Evolutionary conservation across 2,888 invertebrate species (phyloP), one percentile per base, ranked within the genome.

Genomic region (Agrypnus murinus): DNA sequence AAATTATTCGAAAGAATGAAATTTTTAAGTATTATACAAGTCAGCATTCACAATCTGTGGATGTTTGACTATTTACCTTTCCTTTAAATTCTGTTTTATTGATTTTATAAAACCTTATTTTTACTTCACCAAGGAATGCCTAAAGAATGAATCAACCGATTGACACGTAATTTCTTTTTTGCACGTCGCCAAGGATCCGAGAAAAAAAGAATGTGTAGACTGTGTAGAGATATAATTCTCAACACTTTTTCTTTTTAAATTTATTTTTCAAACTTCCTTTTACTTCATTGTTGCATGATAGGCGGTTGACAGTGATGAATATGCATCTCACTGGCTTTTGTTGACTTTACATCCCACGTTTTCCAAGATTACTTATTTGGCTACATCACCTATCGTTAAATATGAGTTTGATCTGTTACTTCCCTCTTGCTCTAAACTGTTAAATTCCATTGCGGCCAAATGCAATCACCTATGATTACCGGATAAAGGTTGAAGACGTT

Each of bases 231-330:
- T 55, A 55, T 55, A 55, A 36, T 34, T 55, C 19, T 25, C 12
- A 19, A 31, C 50, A 31, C 50, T 50, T 50, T 50, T 50, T 50
- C 55, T 53, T 25, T 55, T 2, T 1, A 12, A 55, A 31, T 55
- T 36, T 31, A 36, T 55, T 55, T 55, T 55, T 55, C 15, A 31
- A 55, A 55, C 55, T 31, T 15, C 55, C 15, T 55, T 55, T 55
- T 36, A 25, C 55, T 55, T 34, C 36, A 14, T 36, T 34, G 50
- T 36, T 17, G 55, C 36, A 15, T 55, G 36, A 15, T 34, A 55
- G 55, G 25, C 25, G 25, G 50, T 19, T 55, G 64, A 64, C 65
- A 14, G 57, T 65, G 57, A 57, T 65, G 55, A 65, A 65, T 65
- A 43, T 65, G 34, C 65, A 65, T 46, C 53, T 53, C 55, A 31